Conservation (phyloP, 2,113 vertebrate species). For the Entelurus aequoreus region DNA sequence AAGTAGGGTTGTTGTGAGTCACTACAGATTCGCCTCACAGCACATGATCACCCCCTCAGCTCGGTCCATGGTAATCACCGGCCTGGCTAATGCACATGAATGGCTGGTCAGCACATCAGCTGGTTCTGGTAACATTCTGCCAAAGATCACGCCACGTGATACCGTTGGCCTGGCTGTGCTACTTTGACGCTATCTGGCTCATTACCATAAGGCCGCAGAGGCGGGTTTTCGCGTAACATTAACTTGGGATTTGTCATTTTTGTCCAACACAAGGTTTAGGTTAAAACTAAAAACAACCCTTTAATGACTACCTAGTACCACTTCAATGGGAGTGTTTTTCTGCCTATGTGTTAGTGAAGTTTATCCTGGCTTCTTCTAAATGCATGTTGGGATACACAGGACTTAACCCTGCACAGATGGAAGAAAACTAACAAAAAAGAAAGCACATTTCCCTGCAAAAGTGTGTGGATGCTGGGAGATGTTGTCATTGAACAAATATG, state of each 20-base stretch:
- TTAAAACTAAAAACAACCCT: conserved; percentile 15
- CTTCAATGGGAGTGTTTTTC: conserved; percentile 12
- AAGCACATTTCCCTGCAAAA: neutral
- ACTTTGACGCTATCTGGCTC: conserved; percentile 21
- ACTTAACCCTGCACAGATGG: conserved; percentile 27
- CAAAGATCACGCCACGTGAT: conserved; percentile 26
- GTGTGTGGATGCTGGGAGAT: neutral
- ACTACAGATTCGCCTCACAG: conserved; percentile 24
- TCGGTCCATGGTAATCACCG: conserved; percentile 35
- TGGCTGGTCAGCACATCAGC: conserved; percentile 36
- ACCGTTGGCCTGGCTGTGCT: conserved; percentile 18
- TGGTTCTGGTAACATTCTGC: conserved; percentile 40
- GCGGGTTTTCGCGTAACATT: conserved; percentile 8
- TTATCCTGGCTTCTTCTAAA: conserved; percentile 25
- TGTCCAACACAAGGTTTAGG: conserved; percentile 1
- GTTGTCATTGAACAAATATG: neutral
- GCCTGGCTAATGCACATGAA: conserved; percentile 35
- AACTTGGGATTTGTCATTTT: conserved; percentile 9
- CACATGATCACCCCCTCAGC: conserved; percentile 22
- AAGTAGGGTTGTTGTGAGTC: conserved; percentile 8
- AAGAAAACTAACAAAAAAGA: neutral
- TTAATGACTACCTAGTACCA: conserved; percentile 16
- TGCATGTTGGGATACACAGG: conserved; percentile 34
- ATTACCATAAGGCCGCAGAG: neutral
- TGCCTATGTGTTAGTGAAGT: conserved; percentile 10